Percentiles rank a stretch among this genome's conserved stretches.
phyloP scores from a whole-genome alignment of 1,140 invertebrate species.

The Solen grandis region DNA sequence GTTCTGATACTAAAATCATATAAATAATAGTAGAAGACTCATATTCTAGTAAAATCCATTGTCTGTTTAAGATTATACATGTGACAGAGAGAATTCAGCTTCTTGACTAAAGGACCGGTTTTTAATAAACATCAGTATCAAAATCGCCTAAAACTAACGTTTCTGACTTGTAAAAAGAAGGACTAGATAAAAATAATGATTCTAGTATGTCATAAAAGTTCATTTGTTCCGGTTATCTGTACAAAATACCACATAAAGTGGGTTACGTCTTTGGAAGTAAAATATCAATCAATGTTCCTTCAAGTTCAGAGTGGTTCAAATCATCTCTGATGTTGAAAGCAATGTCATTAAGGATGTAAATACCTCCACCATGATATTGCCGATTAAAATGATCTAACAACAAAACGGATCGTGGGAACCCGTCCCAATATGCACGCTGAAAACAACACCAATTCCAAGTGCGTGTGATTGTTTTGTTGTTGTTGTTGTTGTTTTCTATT shows the following conservation, averaged over 20 bases:
- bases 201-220: not conserved
- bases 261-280: slow-evolving; percentile 17
- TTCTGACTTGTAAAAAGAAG: not conserved
- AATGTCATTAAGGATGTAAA: slow-evolving; percentile 1
- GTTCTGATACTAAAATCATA: not conserved
- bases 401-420: too few relatives aligned
- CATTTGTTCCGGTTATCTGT: slow-evolving; percentile 1
- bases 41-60: not conserved
- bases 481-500: too few relatives aligned
- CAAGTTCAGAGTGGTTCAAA: slow-evolving; percentile 1
- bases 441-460: too few relatives aligned
- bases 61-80: slow-evolving; percentile 9
- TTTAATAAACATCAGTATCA: not conserved
- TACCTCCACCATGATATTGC: slow-evolving; percentile 12
- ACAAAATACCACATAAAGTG: slow-evolving; percentile 17
- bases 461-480: too few relatives aligned
- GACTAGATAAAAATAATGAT: not conserved
- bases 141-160: not conserved
- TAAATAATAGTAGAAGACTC: not conserved
- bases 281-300: slow-evolving; percentile 8
- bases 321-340: slow-evolving; percentile 29
- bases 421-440: too few relatives aligned
- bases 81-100: not conserved
- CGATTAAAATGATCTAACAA: too few relatives aligned
- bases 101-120: not conserved